phyloP scores from a whole-genome alignment of 64 coral and sea anemone species.

The Exaiptasia diaphana region DNA sequence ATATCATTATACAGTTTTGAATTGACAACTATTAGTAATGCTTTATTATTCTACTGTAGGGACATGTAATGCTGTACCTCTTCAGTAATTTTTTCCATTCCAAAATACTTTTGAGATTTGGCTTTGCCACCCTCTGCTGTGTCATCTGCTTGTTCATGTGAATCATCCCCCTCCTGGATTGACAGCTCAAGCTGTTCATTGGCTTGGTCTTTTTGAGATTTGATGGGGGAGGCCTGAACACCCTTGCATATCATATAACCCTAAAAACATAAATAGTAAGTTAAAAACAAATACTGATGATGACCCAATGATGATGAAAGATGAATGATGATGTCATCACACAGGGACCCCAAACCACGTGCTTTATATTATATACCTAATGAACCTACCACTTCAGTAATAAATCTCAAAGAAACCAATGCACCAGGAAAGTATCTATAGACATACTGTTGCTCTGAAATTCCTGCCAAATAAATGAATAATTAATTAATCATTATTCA shows the following conservation, averaged over 20 bases:
- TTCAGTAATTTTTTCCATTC: slow-evolving; percentile 7
- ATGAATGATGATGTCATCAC: no score
- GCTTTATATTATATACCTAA: no score
- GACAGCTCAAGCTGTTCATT: not conserved
- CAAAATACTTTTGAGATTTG: not conserved
- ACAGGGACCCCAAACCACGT: no score
- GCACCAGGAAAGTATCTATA: slow-evolving; percentile 56
- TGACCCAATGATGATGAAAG: no score
- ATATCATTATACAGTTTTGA: no score
- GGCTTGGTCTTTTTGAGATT: not conserved
- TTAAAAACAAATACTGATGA: no score
- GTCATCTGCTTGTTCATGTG: not conserved
- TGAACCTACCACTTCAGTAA: slow-evolving; percentile 60
- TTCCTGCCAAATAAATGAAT: not conserved
- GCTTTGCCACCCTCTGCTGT: not conserved
- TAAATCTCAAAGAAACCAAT: slow-evolving; percentile 44
- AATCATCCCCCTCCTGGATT: not conserved
- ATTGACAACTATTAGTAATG: no score
- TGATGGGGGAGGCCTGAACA: not conserved
- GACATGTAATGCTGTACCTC: slow-evolving; percentile 1
- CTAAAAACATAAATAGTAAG: not conserved
- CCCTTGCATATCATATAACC: slow-evolving; percentile 51
- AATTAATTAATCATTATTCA: not conserved
- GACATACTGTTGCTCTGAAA: slow-evolving; percentile 36
- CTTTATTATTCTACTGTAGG: no score